Conservation (phyloP, 2,113 vertebrate species). For the Leptocoma aspasia region DNA sequence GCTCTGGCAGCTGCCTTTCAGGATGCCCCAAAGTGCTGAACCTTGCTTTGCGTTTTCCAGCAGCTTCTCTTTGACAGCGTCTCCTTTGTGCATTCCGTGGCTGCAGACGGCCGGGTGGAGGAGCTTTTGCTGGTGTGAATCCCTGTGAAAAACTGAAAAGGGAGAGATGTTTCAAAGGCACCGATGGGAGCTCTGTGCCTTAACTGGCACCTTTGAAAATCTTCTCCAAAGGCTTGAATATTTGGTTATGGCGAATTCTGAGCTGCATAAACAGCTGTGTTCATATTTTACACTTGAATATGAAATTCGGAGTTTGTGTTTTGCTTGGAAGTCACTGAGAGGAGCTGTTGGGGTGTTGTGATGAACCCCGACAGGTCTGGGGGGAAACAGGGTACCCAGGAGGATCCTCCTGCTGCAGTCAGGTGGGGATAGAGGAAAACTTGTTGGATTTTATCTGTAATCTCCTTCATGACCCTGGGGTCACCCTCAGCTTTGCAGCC, state of each 20-base stretch:
- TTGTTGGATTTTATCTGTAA: not conserved
- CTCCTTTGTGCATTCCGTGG: not conserved
- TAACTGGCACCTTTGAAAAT: slow-evolving; percentile 4
- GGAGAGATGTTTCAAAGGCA: slow-evolving; percentile 11
- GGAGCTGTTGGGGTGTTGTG: rapidly evolving
- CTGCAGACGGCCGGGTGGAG: not conserved
- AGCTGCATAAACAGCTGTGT: not conserved
- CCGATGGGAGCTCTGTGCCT: not conserved
- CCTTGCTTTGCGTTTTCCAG: not conserved
- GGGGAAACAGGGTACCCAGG: not conserved
- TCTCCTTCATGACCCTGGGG: not conserved
- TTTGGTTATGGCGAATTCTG: not conserved
- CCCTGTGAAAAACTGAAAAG: not conserved
- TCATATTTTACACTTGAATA: not conserved
- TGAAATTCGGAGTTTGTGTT: not conserved
- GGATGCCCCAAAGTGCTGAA: not conserved
- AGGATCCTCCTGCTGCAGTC: not conserved
- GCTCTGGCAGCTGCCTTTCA: not conserved
- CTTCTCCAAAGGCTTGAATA: slow-evolving; percentile 17
- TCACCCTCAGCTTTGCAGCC: not conserved
- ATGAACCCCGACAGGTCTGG: rapidly evolving
- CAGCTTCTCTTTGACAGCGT: slow-evolving; percentile 13
- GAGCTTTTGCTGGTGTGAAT: slow-evolving; percentile 13
- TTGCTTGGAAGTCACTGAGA: not conserved
- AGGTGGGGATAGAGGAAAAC: not conserved